These are phyloP conservation scores for Ophion ventricosus DNA, from an alignment of 2,888 invertebrate genomes.

Conservation along the genomic window DNA sequence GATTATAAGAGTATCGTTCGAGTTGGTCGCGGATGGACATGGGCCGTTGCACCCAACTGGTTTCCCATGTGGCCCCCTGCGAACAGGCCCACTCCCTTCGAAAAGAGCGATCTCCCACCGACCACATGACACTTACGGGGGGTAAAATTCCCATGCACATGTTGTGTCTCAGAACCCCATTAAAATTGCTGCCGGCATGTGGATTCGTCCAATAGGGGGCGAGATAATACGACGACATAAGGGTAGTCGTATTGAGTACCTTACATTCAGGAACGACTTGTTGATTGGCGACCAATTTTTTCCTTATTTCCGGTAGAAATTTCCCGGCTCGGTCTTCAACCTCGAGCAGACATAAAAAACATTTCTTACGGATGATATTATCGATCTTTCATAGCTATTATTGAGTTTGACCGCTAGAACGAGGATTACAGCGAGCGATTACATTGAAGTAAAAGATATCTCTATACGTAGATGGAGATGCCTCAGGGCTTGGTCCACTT, in stretches of 20 bases:
- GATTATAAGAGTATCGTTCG: conserved; percentile 54
- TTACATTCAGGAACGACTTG: background rate
- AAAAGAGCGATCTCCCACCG: conserved; percentile 55
- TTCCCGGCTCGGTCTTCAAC: too few species aligned
- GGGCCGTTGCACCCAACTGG: conserved; percentile 79
- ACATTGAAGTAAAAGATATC: conserved; percentile 31
- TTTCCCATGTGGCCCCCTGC: conserved; percentile 83
- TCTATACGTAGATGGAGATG: conserved; percentile 27
- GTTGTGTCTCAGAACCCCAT: conserved; percentile 66
- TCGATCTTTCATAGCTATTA: conserved; percentile 2
- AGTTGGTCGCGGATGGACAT: conserved; percentile 70
- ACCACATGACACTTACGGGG: conserved; percentile 80
- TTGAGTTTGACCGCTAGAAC: background rate
- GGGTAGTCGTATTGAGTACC: background rate
- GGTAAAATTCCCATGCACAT: conserved; percentile 80
- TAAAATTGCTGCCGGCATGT: conserved; percentile 67
- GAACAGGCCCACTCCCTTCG: conserved; percentile 71
- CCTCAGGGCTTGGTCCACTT: conserved; percentile 52
- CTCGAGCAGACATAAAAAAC: too few species aligned
- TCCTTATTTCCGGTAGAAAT: too few species aligned
- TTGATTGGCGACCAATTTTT: background rate
- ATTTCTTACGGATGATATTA: background rate
- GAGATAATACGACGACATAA: conserved; percentile 5
- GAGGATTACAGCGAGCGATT: conserved; percentile 60
- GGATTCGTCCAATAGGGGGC: conserved; percentile 53